These are phyloP conservation scores for Enchytraeus crypticus DNA, from an alignment of 2,888 invertebrate genomes.

Conservation along the genomic window DNA sequence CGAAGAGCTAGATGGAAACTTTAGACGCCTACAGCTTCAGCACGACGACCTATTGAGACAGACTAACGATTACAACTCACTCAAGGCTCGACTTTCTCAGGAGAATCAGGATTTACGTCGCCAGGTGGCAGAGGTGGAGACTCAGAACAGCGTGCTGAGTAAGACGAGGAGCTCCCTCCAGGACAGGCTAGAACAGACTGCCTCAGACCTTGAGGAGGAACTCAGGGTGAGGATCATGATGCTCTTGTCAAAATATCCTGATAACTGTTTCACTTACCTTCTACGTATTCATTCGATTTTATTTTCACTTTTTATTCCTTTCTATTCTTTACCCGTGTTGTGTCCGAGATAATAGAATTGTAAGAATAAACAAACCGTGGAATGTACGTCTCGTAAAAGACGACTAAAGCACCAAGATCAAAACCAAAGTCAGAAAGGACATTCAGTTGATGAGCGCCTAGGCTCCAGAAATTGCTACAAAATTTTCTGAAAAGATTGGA, in stretches of 20 bases:
- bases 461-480: too few species aligned
- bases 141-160: slow-evolving; percentile 91
- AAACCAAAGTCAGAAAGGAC: too few species aligned
- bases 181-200: slow-evolving; percentile 41
- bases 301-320: not conserved
- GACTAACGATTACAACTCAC: slow-evolving; percentile 40
- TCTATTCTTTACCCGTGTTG: too few species aligned
- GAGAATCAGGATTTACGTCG: slow-evolving; percentile 56
- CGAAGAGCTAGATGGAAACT: slow-evolving; percentile 70
- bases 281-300: not conserved
- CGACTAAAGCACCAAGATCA: too few species aligned
- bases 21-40: slow-evolving; percentile 41
- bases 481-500: too few species aligned
- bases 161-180: slow-evolving; percentile 61
- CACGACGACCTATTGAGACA: slow-evolving; percentile 92
- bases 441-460: too few species aligned
- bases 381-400: too few species aligned
- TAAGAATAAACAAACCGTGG: too few species aligned
- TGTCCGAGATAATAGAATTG: too few species aligned
- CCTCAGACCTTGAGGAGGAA: slow-evolving; percentile 37
- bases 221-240: slow-evolving; percentile 2
- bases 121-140: slow-evolving; percentile 79
- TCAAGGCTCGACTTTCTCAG: slow-evolving; percentile 83
- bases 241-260: not conserved
- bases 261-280: not conserved